Conservation (phyloP, 2,888 invertebrate genomes). For the Iphiclides podalirius region DNA sequence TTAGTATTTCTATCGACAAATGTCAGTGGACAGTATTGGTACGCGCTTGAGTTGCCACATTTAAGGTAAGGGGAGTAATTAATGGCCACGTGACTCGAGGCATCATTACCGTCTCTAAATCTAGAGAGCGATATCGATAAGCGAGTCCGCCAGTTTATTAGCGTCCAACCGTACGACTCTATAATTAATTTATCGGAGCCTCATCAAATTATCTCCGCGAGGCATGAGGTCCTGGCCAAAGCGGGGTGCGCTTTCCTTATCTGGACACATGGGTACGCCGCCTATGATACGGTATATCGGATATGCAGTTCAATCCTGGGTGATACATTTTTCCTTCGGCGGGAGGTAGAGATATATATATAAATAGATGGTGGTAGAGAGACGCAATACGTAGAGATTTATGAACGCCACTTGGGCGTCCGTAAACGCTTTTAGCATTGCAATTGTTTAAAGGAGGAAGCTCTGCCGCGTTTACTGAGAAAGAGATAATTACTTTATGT, state of each 20-base stretch:
- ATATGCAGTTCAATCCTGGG: constrained; percentile 27
- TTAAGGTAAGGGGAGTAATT: too few relatives aligned
- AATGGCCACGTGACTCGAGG: constrained; percentile 14
- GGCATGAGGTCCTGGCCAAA: constrained; percentile 59
- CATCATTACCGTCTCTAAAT: constrained; percentile 32
- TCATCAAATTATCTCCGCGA: constrained; percentile 70
- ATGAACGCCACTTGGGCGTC: too few relatives aligned
- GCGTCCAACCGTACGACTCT: constrained; percentile 42
- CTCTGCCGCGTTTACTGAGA: too few relatives aligned
- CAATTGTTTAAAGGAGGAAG: too few relatives aligned
- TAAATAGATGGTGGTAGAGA: too few relatives aligned
- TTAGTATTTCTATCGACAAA: too few relatives aligned
- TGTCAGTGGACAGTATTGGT: too few relatives aligned
- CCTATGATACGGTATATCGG: constrained; percentile 27
- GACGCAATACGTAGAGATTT: too few relatives aligned
- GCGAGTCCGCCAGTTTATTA: constrained; percentile 57
- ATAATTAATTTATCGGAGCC: constrained; percentile 69
- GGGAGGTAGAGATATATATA: too few relatives aligned
- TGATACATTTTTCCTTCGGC: constrained; percentile 34
- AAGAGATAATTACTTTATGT: too few relatives aligned
- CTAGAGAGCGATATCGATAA: constrained; percentile 52
- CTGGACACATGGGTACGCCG: constrained; percentile 27
- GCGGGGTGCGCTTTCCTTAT: constrained; percentile 36
- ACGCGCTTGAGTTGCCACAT: too few relatives aligned
- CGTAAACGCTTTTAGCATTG: too few relatives aligned